Evolutionary conservation across 2,113 vertebrate genomes (phyloP).

Genomic region (Carassius carassius): DNA sequence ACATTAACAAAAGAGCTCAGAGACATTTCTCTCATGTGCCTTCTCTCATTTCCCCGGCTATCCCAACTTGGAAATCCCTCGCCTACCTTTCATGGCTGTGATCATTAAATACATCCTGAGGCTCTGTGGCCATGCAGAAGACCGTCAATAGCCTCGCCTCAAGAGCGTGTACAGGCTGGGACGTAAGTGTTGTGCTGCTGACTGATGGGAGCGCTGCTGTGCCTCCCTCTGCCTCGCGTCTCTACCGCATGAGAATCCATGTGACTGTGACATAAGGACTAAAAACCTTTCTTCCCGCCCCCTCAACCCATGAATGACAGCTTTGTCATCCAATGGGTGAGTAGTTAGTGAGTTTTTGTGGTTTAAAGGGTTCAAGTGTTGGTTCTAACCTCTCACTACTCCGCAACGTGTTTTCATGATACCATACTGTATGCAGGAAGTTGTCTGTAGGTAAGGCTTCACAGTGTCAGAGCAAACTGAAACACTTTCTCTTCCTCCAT

Average conservation of each 20-base stretch:
- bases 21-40: too few relatives aligned
- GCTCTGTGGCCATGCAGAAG: conserved; percentile 56
- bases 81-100: conserved; percentile 90
- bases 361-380: not conserved
- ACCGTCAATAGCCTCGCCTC: conserved; percentile 34
- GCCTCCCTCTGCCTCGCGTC: conserved; percentile 60
- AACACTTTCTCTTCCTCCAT: not conserved
- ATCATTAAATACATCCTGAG: conserved; percentile 88
- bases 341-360: not conserved
- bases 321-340: conserved; percentile 47
- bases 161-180: not conserved
- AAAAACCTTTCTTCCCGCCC: conserved; percentile 64
- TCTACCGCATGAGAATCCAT: conserved; percentile 80
- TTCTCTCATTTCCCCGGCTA: not conserved
- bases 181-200: conserved; percentile 44
- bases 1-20: not conserved
- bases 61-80: conserved; percentile 1
- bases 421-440: conserved; percentile 4
- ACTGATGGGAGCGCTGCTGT: conserved; percentile 44
- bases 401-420: not conserved
- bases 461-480: not conserved
- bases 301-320: conserved; percentile 60
- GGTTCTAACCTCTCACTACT: conserved; percentile 18
- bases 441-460: not conserved
- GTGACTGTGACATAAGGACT: conserved; percentile 78